Conservation (phyloP, 2,113 vertebrate genomes). For the Oreochromis tanganicae region DNA sequence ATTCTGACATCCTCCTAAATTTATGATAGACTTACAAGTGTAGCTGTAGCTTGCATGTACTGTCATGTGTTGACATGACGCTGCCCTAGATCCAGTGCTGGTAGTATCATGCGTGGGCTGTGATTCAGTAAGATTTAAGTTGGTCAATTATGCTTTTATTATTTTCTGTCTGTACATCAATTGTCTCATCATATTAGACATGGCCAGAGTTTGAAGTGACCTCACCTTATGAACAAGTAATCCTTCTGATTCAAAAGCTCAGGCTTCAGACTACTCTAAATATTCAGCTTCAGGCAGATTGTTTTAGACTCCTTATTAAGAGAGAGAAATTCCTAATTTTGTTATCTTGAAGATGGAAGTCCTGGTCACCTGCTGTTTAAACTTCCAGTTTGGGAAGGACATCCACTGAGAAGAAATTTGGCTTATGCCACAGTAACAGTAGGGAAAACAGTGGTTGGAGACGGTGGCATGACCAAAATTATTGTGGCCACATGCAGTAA, state of each 20-base stretch:
- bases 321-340: neutral
- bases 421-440: neutral
- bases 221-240: neutral
- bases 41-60: neutral
- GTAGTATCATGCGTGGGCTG: neutral
- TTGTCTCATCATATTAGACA: neutral
- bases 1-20: neutral
- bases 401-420: neutral
- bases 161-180: neutral
- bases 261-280: neutral
- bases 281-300: neutral
- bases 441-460: neutral
- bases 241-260: neutral
- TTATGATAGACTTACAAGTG: neutral
- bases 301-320: neutral
- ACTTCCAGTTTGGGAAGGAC: neutral
- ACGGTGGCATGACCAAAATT: neutral
- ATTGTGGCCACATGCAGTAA: neutral
- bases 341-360: neutral
- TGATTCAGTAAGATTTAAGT: neutral
- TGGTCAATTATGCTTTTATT: neutral
- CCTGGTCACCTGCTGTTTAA: neutral
- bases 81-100: neutral
- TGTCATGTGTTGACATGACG: neutral
- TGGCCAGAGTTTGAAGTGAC: neutral